Percentiles rank a stretch among this genome's conserved stretches.
Evolutionary conservation across 2,113 vertebrate genomes (phyloP).

Genomic region (Brachyhypopomus occidentalis): DNA sequence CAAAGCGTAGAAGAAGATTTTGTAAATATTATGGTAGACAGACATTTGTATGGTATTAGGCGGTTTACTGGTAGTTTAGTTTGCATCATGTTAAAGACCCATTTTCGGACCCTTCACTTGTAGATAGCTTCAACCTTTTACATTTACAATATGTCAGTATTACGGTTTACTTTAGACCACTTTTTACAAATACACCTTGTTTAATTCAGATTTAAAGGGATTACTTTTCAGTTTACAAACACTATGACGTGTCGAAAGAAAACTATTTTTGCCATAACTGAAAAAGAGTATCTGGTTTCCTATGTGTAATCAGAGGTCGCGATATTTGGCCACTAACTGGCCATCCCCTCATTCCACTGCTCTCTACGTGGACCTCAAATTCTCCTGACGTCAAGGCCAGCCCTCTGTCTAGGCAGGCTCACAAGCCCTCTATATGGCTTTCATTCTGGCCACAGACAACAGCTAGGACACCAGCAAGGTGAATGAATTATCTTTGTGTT

Average conservation of each 20-base stretch:
- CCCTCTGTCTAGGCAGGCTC: slow-evolving; percentile 28
- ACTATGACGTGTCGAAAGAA: neutral
- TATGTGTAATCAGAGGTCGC: slow-evolving; percentile 33
- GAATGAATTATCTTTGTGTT: slow-evolving; percentile 4
- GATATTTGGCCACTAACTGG: slow-evolving; percentile 25
- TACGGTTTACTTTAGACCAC: neutral
- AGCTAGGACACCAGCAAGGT: slow-evolving; percentile 49
- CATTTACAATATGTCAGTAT: neutral
- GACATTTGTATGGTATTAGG: no score
- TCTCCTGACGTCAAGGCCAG: slow-evolving; percentile 47
- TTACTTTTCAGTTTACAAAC: neutral
- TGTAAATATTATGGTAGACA: no score
- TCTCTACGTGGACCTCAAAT: slow-evolving; percentile 21
- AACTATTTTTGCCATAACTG: slow-evolving; percentile 45
- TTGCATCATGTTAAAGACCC: no score
- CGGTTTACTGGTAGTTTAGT: no score
- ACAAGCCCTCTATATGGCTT: slow-evolving; percentile 33
- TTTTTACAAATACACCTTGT: neutral
- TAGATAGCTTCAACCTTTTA: neutral
- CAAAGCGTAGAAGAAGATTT: no score
- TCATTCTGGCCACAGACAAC: slow-evolving; percentile 41
- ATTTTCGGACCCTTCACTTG: no score
- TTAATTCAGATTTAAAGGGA: neutral
- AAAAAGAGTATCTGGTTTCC: slow-evolving; percentile 45
- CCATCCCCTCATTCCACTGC: slow-evolving; percentile 16